These are phyloP conservation scores for Oryzias sinensis DNA, from an alignment of 2,797 vertebrate species.

Conservation along the genomic window DNA sequence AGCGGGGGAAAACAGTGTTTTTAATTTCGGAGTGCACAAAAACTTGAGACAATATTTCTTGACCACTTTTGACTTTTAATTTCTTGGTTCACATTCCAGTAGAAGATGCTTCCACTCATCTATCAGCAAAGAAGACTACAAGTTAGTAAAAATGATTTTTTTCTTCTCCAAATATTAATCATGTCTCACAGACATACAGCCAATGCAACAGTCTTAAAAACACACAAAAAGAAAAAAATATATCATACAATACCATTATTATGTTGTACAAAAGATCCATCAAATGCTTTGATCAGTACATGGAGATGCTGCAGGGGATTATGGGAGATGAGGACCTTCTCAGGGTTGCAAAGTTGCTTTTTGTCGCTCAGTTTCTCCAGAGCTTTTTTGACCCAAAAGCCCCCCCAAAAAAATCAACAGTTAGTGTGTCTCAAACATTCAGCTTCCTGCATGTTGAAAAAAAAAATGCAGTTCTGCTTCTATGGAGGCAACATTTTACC, in stretches of 20 bases:
- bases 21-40: conserved; percentile 15
- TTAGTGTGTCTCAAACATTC: not conserved
- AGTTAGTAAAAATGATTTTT: conserved; percentile 74
- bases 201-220: conserved; percentile 57
- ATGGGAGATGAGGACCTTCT: conserved; percentile 37
- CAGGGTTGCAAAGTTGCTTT: conserved; percentile 61
- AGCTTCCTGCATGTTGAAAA: too few relatives aligned
- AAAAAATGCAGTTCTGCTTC: not conserved
- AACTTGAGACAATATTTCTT: conserved; percentile 56
- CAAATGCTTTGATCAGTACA: conserved; percentile 29
- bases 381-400: conserved; percentile 53
- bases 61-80: conserved; percentile 76
- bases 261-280: conserved; percentile 55
- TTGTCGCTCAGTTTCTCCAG: conserved; percentile 31
- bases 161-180: conserved; percentile 62
- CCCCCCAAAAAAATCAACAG: conserved; percentile 50
- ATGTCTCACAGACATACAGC: conserved; percentile 70
- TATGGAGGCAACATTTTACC: not conserved
- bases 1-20: not conserved
- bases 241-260: conserved; percentile 52
- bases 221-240: conserved; percentile 39
- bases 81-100: conserved; percentile 73
- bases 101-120: conserved; percentile 74
- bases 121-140: conserved; percentile 77
- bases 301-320: conserved; percentile 43